Conservation (phyloP, 2,888 invertebrate species). For the Acronicta psi region DNA sequence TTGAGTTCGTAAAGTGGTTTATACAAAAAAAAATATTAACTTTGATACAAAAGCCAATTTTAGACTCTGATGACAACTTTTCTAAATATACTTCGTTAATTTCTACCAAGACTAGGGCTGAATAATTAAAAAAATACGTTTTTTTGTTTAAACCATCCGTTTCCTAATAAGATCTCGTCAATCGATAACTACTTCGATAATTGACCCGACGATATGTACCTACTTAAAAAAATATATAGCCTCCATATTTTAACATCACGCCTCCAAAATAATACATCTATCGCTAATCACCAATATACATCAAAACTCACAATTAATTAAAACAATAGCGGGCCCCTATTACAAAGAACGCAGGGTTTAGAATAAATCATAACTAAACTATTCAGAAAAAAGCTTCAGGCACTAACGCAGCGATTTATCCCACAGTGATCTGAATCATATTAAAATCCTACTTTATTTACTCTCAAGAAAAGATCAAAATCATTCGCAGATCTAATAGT, state of each 20-base stretch:
- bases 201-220: conserved; percentile 43
- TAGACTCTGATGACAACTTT: too few relatives aligned
- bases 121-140: too few relatives aligned
- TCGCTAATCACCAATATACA: conserved; percentile 63
- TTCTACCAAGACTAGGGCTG: too few relatives aligned
- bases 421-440: conserved; percentile 2
- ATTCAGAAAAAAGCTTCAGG: conserved; percentile 54
- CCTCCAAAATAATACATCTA: conserved; percentile 65
- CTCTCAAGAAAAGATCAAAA: conserved; percentile 13
- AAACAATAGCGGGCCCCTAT: conserved; percentile 54
- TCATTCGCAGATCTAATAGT: conserved; percentile 13
- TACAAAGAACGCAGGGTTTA: conserved; percentile 44
- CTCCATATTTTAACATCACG: conserved; percentile 65
- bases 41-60: too few relatives aligned
- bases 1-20: too few relatives aligned
- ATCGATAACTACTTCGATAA: conserved; percentile 46
- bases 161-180: conserved; percentile 35
- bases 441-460: conserved; percentile 14
- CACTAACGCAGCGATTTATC: conserved; percentile 36
- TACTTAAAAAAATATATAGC: conserved; percentile 45
- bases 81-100: too few relatives aligned
- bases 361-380: conserved; percentile 50
- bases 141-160: too few relatives aligned
- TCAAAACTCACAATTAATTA: conserved; percentile 59
- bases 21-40: too few relatives aligned